Evolutionary conservation across 2,888 invertebrate genomes (phyloP).

Genomic region (Lasioglossum villosulum): DNA sequence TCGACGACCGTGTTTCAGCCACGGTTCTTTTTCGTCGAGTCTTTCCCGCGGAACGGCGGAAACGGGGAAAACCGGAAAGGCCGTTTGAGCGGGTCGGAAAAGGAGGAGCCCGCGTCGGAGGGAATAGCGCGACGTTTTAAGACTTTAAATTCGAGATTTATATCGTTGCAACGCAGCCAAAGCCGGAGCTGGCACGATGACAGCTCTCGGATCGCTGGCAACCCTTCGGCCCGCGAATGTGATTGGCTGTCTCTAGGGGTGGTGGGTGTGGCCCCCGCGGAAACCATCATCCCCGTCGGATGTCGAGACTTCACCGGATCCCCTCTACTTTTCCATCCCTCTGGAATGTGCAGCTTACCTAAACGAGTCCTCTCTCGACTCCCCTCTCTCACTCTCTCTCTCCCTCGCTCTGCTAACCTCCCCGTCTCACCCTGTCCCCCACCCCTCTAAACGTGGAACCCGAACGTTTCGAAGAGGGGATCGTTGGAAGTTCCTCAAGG

Average conservation of each 20-base stretch:
- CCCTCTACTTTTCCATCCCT: conserved; percentile 74
- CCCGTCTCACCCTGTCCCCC: neutral
- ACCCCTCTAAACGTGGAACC: neutral
- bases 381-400: conserved; percentile 19
- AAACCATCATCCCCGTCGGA: conserved; percentile 71
- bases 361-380: conserved; percentile 70
- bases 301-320: conserved; percentile 68
- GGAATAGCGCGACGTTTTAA: conserved; percentile 67
- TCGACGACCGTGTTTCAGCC: neutral
- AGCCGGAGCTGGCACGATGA: conserved; percentile 66
- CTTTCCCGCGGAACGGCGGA: conserved; percentile 33
- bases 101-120: conserved; percentile 42
- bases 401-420: neutral
- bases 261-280: conserved; percentile 73
- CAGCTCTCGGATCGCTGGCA: conserved; percentile 73
- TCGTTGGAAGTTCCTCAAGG: conserved; percentile 45
- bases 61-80: conserved; percentile 46
- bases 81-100: conserved; percentile 54
- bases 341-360: conserved; percentile 74
- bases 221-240: conserved; percentile 65
- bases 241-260: conserved; percentile 75
- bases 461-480: conserved; percentile 55
- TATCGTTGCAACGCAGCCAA: conserved; percentile 64
- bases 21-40: conserved; percentile 33
- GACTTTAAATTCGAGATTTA: conserved; percentile 71